Evolutionary conservation across 1,140 invertebrate species (phyloP).

Genomic region (Grapholita molesta): DNA sequence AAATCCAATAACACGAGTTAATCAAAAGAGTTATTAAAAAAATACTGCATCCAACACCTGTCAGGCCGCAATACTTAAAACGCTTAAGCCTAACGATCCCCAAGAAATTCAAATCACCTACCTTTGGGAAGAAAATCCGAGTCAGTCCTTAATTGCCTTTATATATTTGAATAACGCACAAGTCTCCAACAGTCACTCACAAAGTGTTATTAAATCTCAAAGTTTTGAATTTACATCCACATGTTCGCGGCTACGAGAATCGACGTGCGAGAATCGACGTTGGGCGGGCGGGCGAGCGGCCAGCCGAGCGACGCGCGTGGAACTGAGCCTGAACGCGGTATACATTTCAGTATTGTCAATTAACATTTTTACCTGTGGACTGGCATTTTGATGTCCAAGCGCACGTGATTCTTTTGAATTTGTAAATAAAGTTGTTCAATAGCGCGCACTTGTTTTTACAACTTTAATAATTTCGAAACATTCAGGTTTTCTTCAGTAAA

Average conservation of each 20-base stretch:
- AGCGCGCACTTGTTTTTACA: background rate
- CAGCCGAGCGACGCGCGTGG: constrained; percentile 2
- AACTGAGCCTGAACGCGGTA: constrained; percentile 22
- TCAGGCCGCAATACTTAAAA: background rate
- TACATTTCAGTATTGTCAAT: constrained; percentile 6
- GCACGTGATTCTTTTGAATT: background rate
- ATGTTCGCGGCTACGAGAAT: constrained; percentile 16
- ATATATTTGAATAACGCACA: background rate
- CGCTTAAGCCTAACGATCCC: background rate
- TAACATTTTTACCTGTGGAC: constrained; percentile 10
- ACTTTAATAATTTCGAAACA: too few species aligned
- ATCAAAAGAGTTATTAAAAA: background rate
- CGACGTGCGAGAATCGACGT: background rate
- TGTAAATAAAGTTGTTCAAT: background rate
- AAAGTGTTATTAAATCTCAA: background rate
- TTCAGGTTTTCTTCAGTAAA: too few species aligned
- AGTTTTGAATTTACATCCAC: constrained; percentile 4
- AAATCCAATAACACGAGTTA: too few species aligned
- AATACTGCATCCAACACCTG: background rate
- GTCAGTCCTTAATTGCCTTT: constrained; percentile 3
- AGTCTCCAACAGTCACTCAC: background rate
- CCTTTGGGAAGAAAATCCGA: constrained; percentile 29
- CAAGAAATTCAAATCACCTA: constrained; percentile 25
- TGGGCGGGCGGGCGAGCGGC: constrained; percentile 35
- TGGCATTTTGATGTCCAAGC: background rate